Evolutionary conservation across 2,888 invertebrate genomes (phyloP).

Genomic region (Hedychridium roseum): DNA sequence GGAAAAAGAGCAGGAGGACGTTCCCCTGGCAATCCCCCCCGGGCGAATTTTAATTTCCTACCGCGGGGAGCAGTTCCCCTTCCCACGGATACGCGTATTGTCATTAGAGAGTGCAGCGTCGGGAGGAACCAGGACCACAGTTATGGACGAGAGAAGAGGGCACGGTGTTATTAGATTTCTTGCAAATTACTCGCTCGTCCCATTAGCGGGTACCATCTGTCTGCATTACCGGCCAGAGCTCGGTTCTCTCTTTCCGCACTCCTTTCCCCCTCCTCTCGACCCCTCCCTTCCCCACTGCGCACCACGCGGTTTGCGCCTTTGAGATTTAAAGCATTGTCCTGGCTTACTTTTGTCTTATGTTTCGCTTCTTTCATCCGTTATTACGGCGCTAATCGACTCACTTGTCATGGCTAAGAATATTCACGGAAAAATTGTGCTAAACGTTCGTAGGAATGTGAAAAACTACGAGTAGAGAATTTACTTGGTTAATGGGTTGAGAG

Average conservation of each 20-base stretch:
- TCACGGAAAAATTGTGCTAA: no score
- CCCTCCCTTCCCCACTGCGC: constrained; percentile 13
- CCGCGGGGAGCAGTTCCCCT: constrained; percentile 34
- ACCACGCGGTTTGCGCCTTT: no score
- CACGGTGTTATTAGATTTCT: constrained; percentile 55
- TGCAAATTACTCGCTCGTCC: constrained; percentile 55
- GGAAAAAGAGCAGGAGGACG: no score
- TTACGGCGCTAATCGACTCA: no score
- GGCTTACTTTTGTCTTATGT: no score
- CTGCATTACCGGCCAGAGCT: constrained; percentile 42
- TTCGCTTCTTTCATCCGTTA: no score
- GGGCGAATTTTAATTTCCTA: constrained; percentile 52
- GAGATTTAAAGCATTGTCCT: constrained; percentile 32
- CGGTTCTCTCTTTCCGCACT: constrained; percentile 16
- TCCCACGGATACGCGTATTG: constrained; percentile 47
- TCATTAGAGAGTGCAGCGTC: constrained; percentile 44
- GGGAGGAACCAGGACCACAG: no score
- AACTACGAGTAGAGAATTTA: no score
- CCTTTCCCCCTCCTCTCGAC: constrained; percentile 22
- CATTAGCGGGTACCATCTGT: constrained; percentile 56
- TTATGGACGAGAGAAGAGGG: constrained; percentile 18
- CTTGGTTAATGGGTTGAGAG: no score
- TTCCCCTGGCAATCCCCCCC: no score
- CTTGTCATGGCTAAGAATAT: no score
- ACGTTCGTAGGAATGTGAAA: no score